Conservation (phyloP, 2,888 invertebrate species). For the Pocota personata region DNA sequence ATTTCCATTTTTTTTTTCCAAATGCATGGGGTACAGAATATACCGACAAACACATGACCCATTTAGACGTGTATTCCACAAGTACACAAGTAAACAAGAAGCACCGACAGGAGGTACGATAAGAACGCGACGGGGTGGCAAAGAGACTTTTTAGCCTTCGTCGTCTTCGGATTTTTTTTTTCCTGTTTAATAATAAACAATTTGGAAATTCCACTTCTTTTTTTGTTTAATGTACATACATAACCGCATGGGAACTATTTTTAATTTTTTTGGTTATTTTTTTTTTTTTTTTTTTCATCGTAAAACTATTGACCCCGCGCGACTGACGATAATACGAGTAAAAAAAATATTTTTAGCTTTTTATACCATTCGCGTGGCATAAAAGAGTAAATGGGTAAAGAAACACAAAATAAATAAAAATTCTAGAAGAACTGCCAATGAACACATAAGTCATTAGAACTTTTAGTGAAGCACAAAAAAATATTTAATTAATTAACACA, state of each 20-base stretch:
- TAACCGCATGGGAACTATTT: background rate
- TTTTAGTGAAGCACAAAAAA: background rate
- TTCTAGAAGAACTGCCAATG: background rate
- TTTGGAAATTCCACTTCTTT: slow-evolving; percentile 15
- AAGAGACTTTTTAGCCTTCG: background rate
- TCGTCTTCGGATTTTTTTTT: background rate
- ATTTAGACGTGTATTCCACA: slow-evolving; percentile 5
- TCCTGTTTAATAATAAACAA: slow-evolving; percentile 42
- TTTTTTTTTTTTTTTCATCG: background rate
- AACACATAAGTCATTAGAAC: slow-evolving; percentile 8
- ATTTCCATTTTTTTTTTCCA: background rate
- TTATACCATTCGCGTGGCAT: slow-evolving; percentile 25
- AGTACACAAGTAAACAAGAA: background rate
- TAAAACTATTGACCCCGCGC: slow-evolving; percentile 28
- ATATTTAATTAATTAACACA: background rate
- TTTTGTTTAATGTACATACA: background rate
- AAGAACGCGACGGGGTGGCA: slow-evolving; percentile 8
- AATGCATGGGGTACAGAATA: background rate
- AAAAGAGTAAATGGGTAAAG: background rate
- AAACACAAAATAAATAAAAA: background rate
- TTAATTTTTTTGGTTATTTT: background rate
- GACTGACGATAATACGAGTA: slow-evolving; percentile 3
- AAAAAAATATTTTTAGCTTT: slow-evolving; percentile 17
- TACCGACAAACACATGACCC: slow-evolving; percentile 12
- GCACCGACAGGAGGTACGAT: background rate